Conservation (phyloP, 2,888 invertebrate genomes). For the Drosophila macrothrix region DNA sequence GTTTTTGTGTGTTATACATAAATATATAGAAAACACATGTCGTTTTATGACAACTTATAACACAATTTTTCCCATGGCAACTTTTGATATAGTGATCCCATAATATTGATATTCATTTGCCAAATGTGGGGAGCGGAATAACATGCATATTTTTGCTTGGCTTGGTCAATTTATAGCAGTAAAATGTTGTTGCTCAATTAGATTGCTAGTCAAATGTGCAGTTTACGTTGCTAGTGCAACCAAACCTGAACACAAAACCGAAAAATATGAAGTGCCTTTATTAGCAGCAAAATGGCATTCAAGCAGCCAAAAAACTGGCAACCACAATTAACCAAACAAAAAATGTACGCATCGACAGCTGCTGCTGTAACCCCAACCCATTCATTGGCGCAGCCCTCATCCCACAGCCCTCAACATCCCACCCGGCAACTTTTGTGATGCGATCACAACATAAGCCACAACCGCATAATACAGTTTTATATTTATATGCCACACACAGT, state of each 20-base stretch:
- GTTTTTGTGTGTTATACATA: not conserved
- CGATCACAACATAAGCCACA: conserved; percentile 76
- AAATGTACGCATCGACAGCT: conserved; percentile 14
- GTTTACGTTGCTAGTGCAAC: not conserved
- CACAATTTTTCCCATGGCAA: not conserved
- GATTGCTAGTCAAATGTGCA: not conserved
- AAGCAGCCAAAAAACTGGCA: conserved; percentile 16
- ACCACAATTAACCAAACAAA: conserved; percentile 20
- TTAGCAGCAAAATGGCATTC: not conserved
- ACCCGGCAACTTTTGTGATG: conserved; percentile 43
- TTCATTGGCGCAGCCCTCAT: not conserved
- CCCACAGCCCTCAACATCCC: too few relatives aligned
- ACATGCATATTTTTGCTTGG: not conserved
- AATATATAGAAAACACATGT: not conserved
- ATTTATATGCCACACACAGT: conserved; percentile 57
- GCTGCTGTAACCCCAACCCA: not conserved
- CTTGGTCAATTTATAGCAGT: not conserved
- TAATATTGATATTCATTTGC: not conserved
- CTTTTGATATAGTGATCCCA: not conserved
- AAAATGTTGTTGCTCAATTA: not conserved
- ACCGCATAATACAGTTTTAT: conserved; percentile 78
- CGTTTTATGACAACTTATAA: not conserved
- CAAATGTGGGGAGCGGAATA: not conserved
- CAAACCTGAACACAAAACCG: not conserved
- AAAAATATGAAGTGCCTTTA: conserved; percentile 15